These are phyloP conservation scores for Stenolophus ochropezus DNA, from an alignment of 2,888 invertebrate species.

Conservation along the genomic window DNA sequence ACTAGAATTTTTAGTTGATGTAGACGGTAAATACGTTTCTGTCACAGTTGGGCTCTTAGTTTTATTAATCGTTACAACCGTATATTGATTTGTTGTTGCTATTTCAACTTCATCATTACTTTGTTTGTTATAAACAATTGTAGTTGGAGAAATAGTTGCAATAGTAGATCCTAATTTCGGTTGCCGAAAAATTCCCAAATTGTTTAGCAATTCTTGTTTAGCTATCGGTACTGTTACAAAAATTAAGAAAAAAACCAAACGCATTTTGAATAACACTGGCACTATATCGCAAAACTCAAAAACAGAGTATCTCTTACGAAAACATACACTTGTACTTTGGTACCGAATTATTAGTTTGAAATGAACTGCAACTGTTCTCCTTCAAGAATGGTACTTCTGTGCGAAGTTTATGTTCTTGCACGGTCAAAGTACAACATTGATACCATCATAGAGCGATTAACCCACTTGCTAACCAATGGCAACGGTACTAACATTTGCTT, in stretches of 20 bases:
- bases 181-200: neutral
- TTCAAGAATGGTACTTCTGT: slow-evolving; percentile 39
- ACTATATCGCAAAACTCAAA: neutral
- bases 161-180: slow-evolving; percentile 19
- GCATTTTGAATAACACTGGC: slow-evolving; percentile 24
- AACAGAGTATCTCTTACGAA: neutral
- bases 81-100: slow-evolving; percentile 6
- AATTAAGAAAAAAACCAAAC: slow-evolving; percentile 20
- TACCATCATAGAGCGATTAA: slow-evolving; percentile 65
- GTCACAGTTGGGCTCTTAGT: slow-evolving; percentile 20
- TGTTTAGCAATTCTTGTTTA: neutral
- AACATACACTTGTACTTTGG: neutral
- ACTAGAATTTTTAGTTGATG: neutral
- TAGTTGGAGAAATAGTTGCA: slow-evolving; percentile 24
- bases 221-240: slow-evolving; percentile 5
- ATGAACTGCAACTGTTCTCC: slow-evolving; percentile 30
- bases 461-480: slow-evolving; percentile 72
- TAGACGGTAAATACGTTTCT: slow-evolving; percentile 9
- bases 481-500: slow-evolving; percentile 63
- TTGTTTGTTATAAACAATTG: slow-evolving; percentile 4
- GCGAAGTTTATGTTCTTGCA: slow-evolving; percentile 51
- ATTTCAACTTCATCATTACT: slow-evolving; percentile 16
- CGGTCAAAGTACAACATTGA: slow-evolving; percentile 47
- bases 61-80: slow-evolving; percentile 30
- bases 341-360: neutral